phyloP scores from a whole-genome alignment of 2,113 vertebrate genomes.

The Mungos mungo region DNA sequence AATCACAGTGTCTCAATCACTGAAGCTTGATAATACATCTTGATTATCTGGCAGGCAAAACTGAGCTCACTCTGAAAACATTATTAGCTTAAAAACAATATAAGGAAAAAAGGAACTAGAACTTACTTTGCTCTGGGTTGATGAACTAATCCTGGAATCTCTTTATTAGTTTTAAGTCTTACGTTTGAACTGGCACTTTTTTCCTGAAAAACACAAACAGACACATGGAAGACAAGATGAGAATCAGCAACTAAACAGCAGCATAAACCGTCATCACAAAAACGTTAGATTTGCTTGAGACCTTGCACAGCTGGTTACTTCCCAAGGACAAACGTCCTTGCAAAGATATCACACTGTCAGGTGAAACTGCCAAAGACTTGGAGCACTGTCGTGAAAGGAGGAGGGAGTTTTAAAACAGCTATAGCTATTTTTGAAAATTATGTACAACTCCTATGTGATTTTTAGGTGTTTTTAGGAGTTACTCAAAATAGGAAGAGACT shows the following conservation, averaged over 20 bases:
- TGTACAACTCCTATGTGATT: not conserved
- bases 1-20: not conserved
- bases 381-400: not conserved
- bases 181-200: slow-evolving; percentile 88
- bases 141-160: slow-evolving; percentile 88
- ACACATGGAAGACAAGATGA: slow-evolving; percentile 34
- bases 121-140: slow-evolving; percentile 91
- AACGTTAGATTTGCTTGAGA: not conserved
- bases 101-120: not conserved
- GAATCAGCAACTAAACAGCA: not conserved
- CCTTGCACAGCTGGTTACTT: not conserved
- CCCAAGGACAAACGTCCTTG: not conserved
- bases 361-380: fast-evolving
- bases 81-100: not conserved
- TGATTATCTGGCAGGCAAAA: not conserved
- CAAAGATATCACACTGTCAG: not conserved
- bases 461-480: not conserved
- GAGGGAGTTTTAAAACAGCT: not conserved
- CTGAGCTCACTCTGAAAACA: not conserved
- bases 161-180: slow-evolving; percentile 88
- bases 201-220: slow-evolving; percentile 86
- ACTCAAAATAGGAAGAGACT: not conserved
- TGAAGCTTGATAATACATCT: not conserved
- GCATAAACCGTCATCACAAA: slow-evolving; percentile 15
- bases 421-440: not conserved